These are phyloP conservation scores for Leptestheria dahalacensis DNA, from an alignment of 1,140 invertebrate genomes.

Conservation along the genomic window DNA sequence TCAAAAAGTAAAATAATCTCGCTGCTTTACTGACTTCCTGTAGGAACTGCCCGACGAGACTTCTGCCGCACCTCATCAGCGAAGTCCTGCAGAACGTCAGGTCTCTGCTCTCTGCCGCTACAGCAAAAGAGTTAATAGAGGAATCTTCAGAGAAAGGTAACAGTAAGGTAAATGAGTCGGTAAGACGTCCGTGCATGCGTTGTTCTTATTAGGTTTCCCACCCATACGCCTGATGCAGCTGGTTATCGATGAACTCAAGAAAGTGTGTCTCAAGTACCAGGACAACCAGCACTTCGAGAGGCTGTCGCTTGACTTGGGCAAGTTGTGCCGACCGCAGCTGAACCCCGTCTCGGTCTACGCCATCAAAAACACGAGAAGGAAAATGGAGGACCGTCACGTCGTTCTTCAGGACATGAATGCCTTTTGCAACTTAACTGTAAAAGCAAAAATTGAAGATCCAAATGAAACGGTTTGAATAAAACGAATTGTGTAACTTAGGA, in stretches of 20 bases:
- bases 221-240: conserved; percentile 53
- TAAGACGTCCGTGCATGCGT: not conserved
- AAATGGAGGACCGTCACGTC: conserved; percentile 75
- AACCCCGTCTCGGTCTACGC: conserved; percentile 37
- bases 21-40: not conserved
- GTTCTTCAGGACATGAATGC: conserved; percentile 41
- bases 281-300: conserved; percentile 33
- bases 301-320: conserved; percentile 13
- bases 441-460: not conserved
- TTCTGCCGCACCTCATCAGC: conserved; percentile 44
- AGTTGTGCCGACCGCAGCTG: conserved; percentile 34
- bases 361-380: conserved; percentile 60
- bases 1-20: conserved; percentile 32
- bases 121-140: conserved; percentile 3
- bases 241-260: conserved; percentile 49
- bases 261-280: conserved; percentile 46
- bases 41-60: conserved; percentile 47
- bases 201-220: conserved; percentile 42
- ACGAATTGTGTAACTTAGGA: conserved; percentile 7
- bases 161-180: too few relatives aligned
- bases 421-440: conserved; percentile 45
- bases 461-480: too few relatives aligned
- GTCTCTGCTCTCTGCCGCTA: conserved; percentile 18
- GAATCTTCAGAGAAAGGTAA: not conserved
- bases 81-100: conserved; percentile 46